A percentile compares a stretch with the other conserved stretches of the same genome.
These are phyloP conservation scores for Protosalanx chinensis DNA, from an alignment of 2,797 vertebrate genomes.

Conservation along the genomic window DNA sequence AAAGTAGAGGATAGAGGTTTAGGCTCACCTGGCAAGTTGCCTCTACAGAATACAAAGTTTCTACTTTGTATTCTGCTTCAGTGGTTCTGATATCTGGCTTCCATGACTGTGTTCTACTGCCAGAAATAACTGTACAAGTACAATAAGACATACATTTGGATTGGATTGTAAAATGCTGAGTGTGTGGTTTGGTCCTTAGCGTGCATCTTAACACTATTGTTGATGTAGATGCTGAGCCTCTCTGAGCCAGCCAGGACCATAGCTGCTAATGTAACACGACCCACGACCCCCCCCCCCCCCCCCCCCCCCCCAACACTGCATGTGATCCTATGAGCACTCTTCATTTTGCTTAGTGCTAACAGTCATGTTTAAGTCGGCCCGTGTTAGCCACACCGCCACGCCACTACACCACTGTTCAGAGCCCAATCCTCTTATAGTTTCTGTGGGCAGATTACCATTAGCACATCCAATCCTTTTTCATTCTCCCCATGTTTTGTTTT, in stretches of 20 bases:
- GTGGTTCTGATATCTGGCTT: not conserved
- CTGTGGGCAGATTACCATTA: conserved; percentile 26
- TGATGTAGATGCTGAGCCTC: not conserved
- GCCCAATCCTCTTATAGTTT: conserved; percentile 20
- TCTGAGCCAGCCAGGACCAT: not conserved
- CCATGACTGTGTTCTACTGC: not conserved
- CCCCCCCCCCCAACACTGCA: not conserved
- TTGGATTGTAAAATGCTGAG: too few relatives aligned
- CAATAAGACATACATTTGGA: too few relatives aligned
- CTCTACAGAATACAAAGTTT: too few relatives aligned
- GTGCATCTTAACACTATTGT: not conserved
- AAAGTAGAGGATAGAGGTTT: not conserved
- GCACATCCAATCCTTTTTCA: conserved; percentile 18
- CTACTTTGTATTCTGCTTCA: not conserved
- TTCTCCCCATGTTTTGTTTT: not conserved
- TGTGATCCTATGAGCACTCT: not conserved
- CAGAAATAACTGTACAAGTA: too few relatives aligned
- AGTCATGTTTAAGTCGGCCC: conserved; percentile 18
- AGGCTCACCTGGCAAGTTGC: not conserved
- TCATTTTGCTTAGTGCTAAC: conserved; percentile 10
- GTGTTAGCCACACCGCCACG: conserved; percentile 3
- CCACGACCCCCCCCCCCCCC: too few relatives aligned
- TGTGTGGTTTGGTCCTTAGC: too few relatives aligned
- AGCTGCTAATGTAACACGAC: not conserved
- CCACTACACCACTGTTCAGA: not conserved